Evolutionary conservation across 2,113 vertebrate species (phyloP).

Genomic region (Etheostoma cragini): DNA sequence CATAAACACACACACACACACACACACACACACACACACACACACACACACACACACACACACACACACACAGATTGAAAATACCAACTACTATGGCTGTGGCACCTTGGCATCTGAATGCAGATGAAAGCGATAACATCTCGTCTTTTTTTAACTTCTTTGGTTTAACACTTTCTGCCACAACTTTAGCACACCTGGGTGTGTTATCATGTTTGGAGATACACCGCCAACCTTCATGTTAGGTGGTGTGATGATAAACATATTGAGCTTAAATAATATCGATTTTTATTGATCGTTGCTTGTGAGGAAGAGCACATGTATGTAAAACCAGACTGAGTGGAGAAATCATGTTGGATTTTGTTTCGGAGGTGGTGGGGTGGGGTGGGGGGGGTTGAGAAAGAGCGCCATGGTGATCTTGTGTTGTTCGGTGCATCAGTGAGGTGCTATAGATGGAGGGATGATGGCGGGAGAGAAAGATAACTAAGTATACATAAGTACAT

Average conservation of each 20-base stretch:
- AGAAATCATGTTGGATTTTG: neutral
- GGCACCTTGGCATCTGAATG: conserved; percentile 60
- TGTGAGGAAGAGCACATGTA: neutral
- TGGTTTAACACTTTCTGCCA: conserved; percentile 71
- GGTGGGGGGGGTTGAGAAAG: neutral
- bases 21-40: conserved; percentile 28
- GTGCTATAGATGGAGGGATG: conserved; percentile 36
- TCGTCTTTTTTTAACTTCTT: conserved; percentile 68
- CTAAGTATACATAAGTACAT: neutral
- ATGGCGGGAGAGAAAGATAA: conserved; percentile 4
- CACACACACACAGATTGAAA: conserved; percentile 30
- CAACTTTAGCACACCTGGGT: conserved; percentile 73
- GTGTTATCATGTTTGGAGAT: conserved; percentile 35
- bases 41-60: conserved; percentile 20
- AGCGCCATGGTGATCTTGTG: neutral
- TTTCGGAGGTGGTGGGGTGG: neutral
- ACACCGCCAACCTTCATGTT: conserved; percentile 25
- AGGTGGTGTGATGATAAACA: conserved; percentile 40
- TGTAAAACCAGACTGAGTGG: neutral
- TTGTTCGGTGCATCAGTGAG: conserved; percentile 5
- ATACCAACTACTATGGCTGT: conserved; percentile 30
- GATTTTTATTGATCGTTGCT: neutral
- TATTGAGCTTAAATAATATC: conserved; percentile 7
- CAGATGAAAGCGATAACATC: conserved; percentile 74
- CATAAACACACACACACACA: conserved; percentile 9